Conservation (phyloP, 2,888 invertebrate species). For the Luperina testacea region DNA sequence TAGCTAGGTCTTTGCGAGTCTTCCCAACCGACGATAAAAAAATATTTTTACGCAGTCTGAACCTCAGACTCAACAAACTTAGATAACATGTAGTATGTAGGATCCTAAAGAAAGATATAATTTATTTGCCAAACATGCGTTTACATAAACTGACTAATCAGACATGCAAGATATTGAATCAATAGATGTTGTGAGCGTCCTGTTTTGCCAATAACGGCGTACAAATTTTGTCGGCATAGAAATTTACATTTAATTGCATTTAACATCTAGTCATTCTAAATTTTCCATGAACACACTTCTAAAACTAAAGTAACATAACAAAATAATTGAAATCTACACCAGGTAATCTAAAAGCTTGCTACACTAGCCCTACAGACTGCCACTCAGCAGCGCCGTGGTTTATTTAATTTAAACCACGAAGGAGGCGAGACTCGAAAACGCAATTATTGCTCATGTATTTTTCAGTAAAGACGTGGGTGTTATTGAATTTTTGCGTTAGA, state of each 20-base stretch:
- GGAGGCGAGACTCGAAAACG: conserved; percentile 56
- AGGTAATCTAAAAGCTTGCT: conserved; percentile 28
- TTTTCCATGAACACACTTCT: neutral
- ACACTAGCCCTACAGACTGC: conserved; percentile 35
- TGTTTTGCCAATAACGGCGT: no score
- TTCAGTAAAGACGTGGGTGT: conserved; percentile 59
- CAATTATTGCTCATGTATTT: conserved; percentile 68
- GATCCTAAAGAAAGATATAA: no score
- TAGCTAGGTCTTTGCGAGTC: neutral
- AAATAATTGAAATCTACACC: conserved; percentile 12
- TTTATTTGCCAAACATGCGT: no score
- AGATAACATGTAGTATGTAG: neutral
- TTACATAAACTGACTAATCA: no score
- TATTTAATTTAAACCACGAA: conserved; percentile 60
- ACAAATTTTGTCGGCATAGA: no score
- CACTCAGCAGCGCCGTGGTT: conserved; percentile 46
- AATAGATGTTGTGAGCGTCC: no score
- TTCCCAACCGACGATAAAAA: neutral
- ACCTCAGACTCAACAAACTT: neutral
- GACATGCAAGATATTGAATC: no score
- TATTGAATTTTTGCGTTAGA: conserved; percentile 62
- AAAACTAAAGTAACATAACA: neutral
- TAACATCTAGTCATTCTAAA: no score
- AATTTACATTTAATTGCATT: no score
- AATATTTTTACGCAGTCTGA: neutral